Evolutionary conservation across 2,888 invertebrate genomes (phyloP).

Genomic region (Drosophila anceps): DNA sequence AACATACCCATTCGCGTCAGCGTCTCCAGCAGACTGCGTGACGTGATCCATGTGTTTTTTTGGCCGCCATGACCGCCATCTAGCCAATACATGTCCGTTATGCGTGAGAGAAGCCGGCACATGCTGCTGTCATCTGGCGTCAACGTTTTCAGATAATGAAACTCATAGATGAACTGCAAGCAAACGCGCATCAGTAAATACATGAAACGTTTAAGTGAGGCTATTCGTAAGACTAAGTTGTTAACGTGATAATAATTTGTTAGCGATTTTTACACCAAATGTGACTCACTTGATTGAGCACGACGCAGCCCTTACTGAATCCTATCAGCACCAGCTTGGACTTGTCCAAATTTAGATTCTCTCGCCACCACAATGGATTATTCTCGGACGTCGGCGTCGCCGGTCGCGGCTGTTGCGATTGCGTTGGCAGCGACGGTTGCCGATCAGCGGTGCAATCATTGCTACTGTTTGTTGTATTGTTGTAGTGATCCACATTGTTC

Average conservation of each 20-base stretch:
- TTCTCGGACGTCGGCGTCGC: conserved; percentile 65
- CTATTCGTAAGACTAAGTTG: neutral
- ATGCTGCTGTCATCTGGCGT: conserved; percentile 88
- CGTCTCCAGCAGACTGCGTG: conserved; percentile 90
- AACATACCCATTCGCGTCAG: conserved; percentile 89
- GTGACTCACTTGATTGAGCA: conserved; percentile 90
- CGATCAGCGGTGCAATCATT: conserved; percentile 54
- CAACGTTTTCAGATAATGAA: conserved; percentile 90
- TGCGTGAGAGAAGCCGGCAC: conserved; percentile 88
- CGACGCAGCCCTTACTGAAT: conserved; percentile 97
- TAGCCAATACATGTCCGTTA: conserved; percentile 94
- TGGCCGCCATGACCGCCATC: conserved; percentile 96
- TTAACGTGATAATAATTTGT: conserved; percentile 24
- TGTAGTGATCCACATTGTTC: conserved; percentile 62
- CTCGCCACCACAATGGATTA: conserved; percentile 88
- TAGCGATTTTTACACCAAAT: conserved; percentile 84
- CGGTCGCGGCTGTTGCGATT: conserved; percentile 58
- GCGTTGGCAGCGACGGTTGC: conserved; percentile 59
- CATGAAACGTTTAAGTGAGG: neutral
- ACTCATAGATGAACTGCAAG: conserved; percentile 91
- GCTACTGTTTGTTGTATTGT: conserved; percentile 48
- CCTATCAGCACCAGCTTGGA: conserved; percentile 89
- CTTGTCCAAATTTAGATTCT: conserved; percentile 87
- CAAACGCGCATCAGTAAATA: neutral
- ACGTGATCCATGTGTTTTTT: conserved; percentile 95